Evolutionary conservation across 2,113 vertebrate species (phyloP), one percentile per base, ranked within the genome.

Genomic region (Polyodon spathula): DNA sequence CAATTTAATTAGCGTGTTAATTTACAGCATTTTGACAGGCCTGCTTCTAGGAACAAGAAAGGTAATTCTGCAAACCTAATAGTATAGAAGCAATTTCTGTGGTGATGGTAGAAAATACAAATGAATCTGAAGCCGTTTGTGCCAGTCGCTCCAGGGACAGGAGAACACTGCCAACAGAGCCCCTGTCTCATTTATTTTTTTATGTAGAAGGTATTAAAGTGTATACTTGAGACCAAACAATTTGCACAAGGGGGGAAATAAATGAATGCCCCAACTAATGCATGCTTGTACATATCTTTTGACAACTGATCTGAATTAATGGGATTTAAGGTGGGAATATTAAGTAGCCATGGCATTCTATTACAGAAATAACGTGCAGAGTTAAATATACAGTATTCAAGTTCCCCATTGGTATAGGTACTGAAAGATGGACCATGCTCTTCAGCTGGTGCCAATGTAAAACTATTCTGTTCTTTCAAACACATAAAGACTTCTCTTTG

Each of bases 151-250:
- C 66, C 1, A 63, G 71, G 72, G 78, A 74, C 68, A 57, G 67
- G 60, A 62, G 39, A 69, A 71, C 59, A 65, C 64, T 68, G 74
- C 77, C 65, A 77, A 80, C 77, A 73, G 73, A 72, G 73, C 80
- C 73, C 70, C 72, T 69, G 79, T 77, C 75, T 80, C 76, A 81
- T 79, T 84, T 83, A 77, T 78, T 86, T n/a, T n/a, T 74, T 78
- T 73, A 76, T 74, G 71, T 67, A 76, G 73, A 76, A 74, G 73
- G 82, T 79, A 84, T 79, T 81, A 76, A 78, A 87, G 73, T 66
- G 66, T 73, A 71, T 71, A 76, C 74, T 84, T 79, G 71, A 82
- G 72, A 75, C 76, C 66, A 76, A 78, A 80, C 72, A 71, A 69
- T 74, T 73, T 56, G 66, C 64, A 68, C 55, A 46, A 68, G n/a